Base-by-base conservation (phyloP, 30 jellyfish, hydroid and myxozoan species). In the Cassiopea andromeda region DNA sequence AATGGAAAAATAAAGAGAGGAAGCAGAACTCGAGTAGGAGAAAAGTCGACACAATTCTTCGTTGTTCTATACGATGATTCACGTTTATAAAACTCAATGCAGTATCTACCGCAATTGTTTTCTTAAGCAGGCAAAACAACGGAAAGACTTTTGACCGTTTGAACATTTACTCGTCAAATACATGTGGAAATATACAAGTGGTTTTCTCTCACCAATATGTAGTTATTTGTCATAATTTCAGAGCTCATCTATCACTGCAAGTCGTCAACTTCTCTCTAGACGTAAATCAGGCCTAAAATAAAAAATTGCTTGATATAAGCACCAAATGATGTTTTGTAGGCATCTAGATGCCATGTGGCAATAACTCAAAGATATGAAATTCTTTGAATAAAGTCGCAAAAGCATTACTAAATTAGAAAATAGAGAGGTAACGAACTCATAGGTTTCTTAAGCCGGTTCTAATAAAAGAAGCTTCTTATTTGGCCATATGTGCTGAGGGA, bases 1-100 rank as follows among this genome's bases (percentile, higher is more conserved):
- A 94, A 94, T 69, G 97, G 98, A 9, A 94, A 85, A 77, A 94
- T 94, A 87, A 78, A 78, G 46, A 77, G 92, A 69, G 97, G 97
- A 7, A 82, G 83, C 17, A 46, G 91, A 81, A 90, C 98, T 46
- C 82, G 75, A 16, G 68, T 94, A 14, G 98, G 98, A 2, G 98
- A 90, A 15, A 81, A 82, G 69, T 84, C 94, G 18, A 94, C 97
- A n/a, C 93, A 90, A 75, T 94, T 94, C 58, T 81, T 75, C 50
- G 71, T 82, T 67, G 90, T 87, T 50, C 83, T 49, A 1, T 1
- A 19, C 16, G 60, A 50, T 1, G 73, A 58, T 19, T 1, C 74
- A 46, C 16, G 68, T 45, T 47, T 64, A n/a, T 80, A 46, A 78
- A 27, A 54, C 46, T 57, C 13, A 7, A 13, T 57, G 68, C 13